phyloP scores from a whole-genome alignment of 2,888 invertebrate species.

The Lasioglossum leucozonium region DNA sequence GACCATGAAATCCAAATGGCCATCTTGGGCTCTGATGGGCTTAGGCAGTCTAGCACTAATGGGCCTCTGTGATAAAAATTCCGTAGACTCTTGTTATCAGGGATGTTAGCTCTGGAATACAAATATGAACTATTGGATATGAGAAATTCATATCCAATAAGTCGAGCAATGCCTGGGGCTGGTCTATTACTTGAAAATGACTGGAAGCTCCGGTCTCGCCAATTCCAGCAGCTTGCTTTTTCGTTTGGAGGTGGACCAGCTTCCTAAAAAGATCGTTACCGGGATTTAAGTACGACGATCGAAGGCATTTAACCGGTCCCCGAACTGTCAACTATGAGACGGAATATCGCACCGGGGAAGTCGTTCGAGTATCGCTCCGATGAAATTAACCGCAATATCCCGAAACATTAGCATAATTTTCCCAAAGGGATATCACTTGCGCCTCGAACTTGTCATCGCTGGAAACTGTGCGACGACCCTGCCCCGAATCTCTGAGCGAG shows the following conservation, averaged over 20 bases:
- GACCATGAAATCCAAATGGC: too few species aligned
- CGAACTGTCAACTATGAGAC: not conserved
- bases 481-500: not conserved
- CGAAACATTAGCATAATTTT: not conserved
- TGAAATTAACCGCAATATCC: not conserved
- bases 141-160: slow-evolving; percentile 7
- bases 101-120: not conserved
- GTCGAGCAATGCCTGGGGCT: not conserved
- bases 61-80: too few species aligned
- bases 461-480: not conserved
- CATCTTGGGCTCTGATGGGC: too few species aligned
- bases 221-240: not conserved
- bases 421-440: not conserved
- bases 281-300: not conserved
- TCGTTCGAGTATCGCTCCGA: not conserved
- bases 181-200: not conserved
- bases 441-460: not conserved
- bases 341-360: not conserved
- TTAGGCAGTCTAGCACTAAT: too few species aligned
- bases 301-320: not conserved
- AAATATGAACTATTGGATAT: not conserved
- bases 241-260: not conserved
- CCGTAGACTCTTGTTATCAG: not conserved
- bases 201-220: not conserved
- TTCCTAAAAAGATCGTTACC: not conserved